Base-by-base conservation (phyloP, 2,113 vertebrate genomes). In the Sialia sialis region DNA sequence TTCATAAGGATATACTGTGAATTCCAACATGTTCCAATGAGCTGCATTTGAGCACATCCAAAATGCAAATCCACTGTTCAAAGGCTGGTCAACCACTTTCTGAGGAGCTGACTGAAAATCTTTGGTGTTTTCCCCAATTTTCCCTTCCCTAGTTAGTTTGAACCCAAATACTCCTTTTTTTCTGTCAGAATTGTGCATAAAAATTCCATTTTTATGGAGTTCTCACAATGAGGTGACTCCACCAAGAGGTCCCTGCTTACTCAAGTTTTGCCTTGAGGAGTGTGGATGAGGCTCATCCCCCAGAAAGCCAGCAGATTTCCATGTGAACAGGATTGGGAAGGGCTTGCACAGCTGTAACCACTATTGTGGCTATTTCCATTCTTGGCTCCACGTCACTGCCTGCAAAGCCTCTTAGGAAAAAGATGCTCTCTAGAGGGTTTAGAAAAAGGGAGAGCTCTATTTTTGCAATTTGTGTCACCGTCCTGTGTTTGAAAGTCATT, bases 331-430 rank as follows among this genome's bases (percentile, higher is more conserved):
- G 73, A 69, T 48, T 76, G 36, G 54, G 52, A 59, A 30, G 64
- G 69, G 36, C 76, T 51, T 55, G 36, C n/a, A 73, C 91, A 95
- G 87, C 81, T 97, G 87, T 54, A 82, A 91, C 70, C 15, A 2
- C 89, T 83, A 13, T 58, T 89, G 91, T 83, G 59, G 32, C 25
- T 58, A 43, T 94, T 91, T 91, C 95, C 94, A 80, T 67, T 29
- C 75, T 64, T 27, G 64, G 54, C 26, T 89, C 43, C 25, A 32
- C 23, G 5, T 84, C 90, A 91, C 49, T 95, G 69, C 89, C 77
- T 82, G 48, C 59, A 69, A 94, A 94, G 78, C 5, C 78, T 72
- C 89, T 85, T 70, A 74, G 93, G 91, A 90, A 95, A 94, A 93
- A 83, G 41, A 67, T 39, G 23, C 34, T 94, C 81, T 86, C 84